Conservation (phyloP, 2,113 vertebrate species). For the Maccullochella peelii region DNA sequence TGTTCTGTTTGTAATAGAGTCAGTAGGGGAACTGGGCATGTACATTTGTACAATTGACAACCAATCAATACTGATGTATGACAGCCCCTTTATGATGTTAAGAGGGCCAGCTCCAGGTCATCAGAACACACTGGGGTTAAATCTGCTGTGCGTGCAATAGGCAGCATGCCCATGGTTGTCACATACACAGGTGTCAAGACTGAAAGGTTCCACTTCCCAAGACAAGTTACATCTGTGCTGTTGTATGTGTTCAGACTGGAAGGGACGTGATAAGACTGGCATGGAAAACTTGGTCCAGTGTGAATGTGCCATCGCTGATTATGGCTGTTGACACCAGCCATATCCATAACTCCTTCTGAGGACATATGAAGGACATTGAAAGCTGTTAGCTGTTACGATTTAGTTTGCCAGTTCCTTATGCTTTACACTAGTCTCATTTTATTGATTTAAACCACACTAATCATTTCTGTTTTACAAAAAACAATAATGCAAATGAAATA, state of each 20-base stretch:
- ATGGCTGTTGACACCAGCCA: constrained; percentile 64
- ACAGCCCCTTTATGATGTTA: constrained; percentile 22
- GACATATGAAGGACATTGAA: constrained; percentile 6
- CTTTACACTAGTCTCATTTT: background rate
- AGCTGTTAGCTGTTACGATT: background rate
- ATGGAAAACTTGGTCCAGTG: constrained; percentile 40
- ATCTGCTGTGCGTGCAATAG: constrained; percentile 17
- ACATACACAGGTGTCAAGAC: constrained; percentile 32
- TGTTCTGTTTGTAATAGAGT: constrained; percentile 3
- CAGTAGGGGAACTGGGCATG: background rate
- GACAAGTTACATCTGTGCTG: constrained; percentile 35
- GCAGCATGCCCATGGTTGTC: constrained; percentile 41
- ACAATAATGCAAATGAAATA: too few species aligned
- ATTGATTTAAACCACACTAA: constrained; percentile 5
- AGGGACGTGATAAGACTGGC: constrained; percentile 42
- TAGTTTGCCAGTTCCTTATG: background rate
- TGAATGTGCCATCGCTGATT: constrained; percentile 51
- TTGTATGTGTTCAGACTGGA: constrained; percentile 40
- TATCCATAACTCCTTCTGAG: background rate
- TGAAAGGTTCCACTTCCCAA: constrained; percentile 39
- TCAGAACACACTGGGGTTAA: constrained; percentile 18
- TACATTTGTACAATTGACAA: constrained; percentile 9
- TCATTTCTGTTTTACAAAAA: background rate
- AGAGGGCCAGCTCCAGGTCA: constrained; percentile 27
- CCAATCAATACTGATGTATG: constrained; percentile 18